phyloP scores from a whole-genome alignment of 30 jellyfish, hydroid and myxozoan species.

The Aurelia sp. region DNA sequence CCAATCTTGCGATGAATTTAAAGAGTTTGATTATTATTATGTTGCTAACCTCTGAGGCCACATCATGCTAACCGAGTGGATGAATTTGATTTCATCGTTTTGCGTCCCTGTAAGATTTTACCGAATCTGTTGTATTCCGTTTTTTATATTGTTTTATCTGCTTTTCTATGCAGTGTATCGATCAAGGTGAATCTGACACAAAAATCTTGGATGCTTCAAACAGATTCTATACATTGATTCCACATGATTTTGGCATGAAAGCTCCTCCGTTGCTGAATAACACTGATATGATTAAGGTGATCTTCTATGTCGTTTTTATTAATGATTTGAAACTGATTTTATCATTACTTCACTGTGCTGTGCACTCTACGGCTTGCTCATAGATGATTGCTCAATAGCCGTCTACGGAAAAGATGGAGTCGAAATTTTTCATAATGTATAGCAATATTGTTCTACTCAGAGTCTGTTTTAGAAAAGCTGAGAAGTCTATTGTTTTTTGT shows the following conservation, averaged over 20 bases:
- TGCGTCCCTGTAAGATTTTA: no score
- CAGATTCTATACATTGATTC: constrained; percentile 93
- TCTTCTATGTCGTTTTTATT: not conserved
- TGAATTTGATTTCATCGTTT: no score
- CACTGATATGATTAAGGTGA: constrained; percentile 73
- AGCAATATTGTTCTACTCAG: no score
- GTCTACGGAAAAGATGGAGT: no score
- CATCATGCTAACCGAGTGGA: no score
- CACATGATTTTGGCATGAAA: constrained; percentile 95
- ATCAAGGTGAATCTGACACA: constrained; percentile 58
- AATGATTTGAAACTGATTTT: no score
- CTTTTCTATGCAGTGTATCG: constrained; percentile 48
- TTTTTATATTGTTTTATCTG: not conserved
- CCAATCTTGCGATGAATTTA: no score
- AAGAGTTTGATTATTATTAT: no score
- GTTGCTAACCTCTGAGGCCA: no score
- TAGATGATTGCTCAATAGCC: not conserved
- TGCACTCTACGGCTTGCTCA: not conserved
- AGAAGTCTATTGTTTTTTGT: no score
- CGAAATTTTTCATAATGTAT: no score
- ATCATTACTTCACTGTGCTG: not conserved
- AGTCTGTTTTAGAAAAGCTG: no score
- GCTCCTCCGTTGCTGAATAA: constrained; percentile 88
- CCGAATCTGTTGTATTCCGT: not conserved
- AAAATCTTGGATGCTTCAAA: constrained; percentile 93